Evolutionary conservation across 2,113 vertebrate species (phyloP), one percentile per base, ranked within the genome.

Genomic region (Speoplatyrhinus poulsoni): DNA sequence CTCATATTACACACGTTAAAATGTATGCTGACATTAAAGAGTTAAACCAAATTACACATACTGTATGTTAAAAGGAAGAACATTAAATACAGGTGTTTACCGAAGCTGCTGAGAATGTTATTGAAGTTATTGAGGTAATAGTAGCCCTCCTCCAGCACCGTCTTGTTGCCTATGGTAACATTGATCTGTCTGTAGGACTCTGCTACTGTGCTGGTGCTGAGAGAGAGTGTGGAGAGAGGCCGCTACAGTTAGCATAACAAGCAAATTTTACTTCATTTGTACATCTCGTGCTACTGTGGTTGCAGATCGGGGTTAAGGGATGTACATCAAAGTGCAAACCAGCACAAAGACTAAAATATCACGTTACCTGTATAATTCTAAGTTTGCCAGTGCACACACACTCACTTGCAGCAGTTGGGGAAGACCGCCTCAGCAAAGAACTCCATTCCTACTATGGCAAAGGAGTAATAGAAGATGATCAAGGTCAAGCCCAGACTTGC

Each of bases 101-200:
- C 96, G 32, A 99, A 99, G 91, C 96, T 99, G 90, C 95, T 96
- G 71, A 99, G 92, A 67, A 99, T 94, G 90, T 99, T 96, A 93
- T 99, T 95, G 0, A 99, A 99, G 83, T 99, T 99, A 82, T 99
- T 99, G 82, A 99, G 96, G 92, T 98, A 98, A 82, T 99, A 99
- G 86, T 98, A 99, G 32, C 98, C 98, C 61, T 97, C 95, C 5
- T 96, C 93, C 79, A 96, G 82, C 10, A 94, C 73, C 0, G 98
- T 98, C 88, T 70, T 92, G 85, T 98, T 98, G 79, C 93, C 97
- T 47, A 90, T 15, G 0, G 96, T 96, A 73, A 83, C 83, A 36
- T 95, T 98, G 72, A 93, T 84, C 88, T 91, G 95, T 70, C 92
- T 95, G 86, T 98, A 99, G 46, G 95, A 91, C 4, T 96, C 95